phyloP scores from a whole-genome alignment of 2,113 vertebrate species.

The Spea multiplicata region DNA sequence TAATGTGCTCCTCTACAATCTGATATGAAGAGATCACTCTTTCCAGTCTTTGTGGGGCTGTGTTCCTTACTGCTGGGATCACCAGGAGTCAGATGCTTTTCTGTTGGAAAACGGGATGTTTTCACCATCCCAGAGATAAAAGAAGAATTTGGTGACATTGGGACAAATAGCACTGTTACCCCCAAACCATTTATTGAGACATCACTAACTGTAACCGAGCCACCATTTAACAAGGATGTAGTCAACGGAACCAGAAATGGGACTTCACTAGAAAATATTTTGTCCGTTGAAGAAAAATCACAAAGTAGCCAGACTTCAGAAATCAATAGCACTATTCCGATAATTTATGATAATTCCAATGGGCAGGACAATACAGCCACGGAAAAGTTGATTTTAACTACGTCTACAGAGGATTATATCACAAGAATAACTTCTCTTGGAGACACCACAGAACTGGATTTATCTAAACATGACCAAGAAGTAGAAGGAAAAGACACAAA shows the following conservation, averaged over 20 bases:
- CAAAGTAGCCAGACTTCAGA: neutral
- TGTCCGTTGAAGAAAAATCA: neutral
- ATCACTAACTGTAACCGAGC: constrained; percentile 40
- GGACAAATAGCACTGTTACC: constrained; percentile 17
- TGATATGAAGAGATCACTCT: constrained; percentile 59
- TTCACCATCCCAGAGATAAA: constrained; percentile 38
- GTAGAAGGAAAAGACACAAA: constrained; percentile 30
- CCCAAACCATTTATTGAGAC: constrained; percentile 32
- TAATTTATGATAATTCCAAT: constrained; percentile 14
- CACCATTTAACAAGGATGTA: constrained; percentile 37
- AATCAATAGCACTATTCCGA: constrained; percentile 9
- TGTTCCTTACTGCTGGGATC: constrained; percentile 60
- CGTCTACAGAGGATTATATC: neutral
- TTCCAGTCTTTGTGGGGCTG: constrained; percentile 53
- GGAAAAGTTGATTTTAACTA: constrained; percentile 49
- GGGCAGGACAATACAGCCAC: constrained; percentile 28
- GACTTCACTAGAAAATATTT: constrained; percentile 21
- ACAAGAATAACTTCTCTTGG: neutral
- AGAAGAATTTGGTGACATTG: constrained; percentile 35
- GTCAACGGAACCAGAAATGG: constrained; percentile 32
- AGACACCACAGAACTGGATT: constrained; percentile 29
- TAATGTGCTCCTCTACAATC: constrained; percentile 41
- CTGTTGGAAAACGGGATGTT: constrained; percentile 40
- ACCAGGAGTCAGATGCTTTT: constrained; percentile 51
- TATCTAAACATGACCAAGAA: constrained; percentile 5